Conservation (phyloP, 2,113 vertebrate genomes). For the Psophia crepitans region DNA sequence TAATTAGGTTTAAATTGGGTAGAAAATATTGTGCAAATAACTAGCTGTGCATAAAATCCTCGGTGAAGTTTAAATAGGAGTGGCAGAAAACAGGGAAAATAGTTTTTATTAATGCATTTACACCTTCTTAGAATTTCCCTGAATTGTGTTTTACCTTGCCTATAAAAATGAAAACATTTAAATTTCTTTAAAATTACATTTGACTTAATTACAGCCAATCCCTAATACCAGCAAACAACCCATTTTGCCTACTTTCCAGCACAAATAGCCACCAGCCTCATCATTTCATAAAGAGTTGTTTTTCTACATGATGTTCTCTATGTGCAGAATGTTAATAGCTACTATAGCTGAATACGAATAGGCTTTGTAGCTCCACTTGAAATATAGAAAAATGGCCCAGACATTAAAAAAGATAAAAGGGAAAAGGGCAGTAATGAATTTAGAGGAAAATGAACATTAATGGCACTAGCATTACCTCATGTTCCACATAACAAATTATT, state of each 20-base stretch:
- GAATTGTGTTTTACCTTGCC: slow-evolving; percentile 74
- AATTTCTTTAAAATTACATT: slow-evolving; percentile 83
- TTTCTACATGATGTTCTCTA: slow-evolving; percentile 77
- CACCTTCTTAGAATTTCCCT: slow-evolving; percentile 64
- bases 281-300: slow-evolving; percentile 78
- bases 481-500: slow-evolving; percentile 99
- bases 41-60: background rate
- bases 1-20: slow-evolving; percentile 62
- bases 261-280: slow-evolving; percentile 67
- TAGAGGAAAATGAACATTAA: slow-evolving; percentile 99
- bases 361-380: slow-evolving; percentile 91
- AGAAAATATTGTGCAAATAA: slow-evolving; percentile 33
- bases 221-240: slow-evolving; percentile 65
- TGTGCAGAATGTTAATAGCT: slow-evolving; percentile 88
- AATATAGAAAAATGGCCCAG: slow-evolving; percentile 90
- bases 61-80: background rate
- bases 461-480: slow-evolving; percentile 99
- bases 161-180: slow-evolving; percentile 79
- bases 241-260: slow-evolving; percentile 61
- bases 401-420: slow-evolving; percentile 99
- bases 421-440: slow-evolving; percentile 99
- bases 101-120: slow-evolving; percentile 42
- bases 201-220: slow-evolving; percentile 74
- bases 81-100: background rate
- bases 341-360: slow-evolving; percentile 82